Conservation (phyloP, 2,888 invertebrate species). For the Protodeltote pygarga region DNA sequence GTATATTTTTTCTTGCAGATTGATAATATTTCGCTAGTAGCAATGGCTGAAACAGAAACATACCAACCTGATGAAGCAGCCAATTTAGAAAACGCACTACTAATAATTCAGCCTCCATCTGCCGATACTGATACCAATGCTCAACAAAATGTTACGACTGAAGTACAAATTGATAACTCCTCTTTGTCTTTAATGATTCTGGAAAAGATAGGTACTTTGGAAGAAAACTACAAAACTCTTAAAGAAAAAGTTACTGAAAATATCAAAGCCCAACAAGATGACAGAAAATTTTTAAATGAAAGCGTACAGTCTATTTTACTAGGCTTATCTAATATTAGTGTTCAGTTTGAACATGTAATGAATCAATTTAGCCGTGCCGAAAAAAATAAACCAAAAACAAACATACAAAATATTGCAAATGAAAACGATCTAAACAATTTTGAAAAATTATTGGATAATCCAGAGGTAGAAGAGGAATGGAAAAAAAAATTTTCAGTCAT, state of each 20-base stretch:
- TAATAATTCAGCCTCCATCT: constrained; percentile 15
- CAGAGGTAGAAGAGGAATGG: constrained; percentile 8
- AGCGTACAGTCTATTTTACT: constrained; percentile 23
- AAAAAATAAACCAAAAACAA: constrained; percentile 11
- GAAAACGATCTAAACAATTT: constrained; percentile 12
- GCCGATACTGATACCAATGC: constrained; percentile 13
- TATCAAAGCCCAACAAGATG: constrained; percentile 20
- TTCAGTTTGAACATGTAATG: constrained; percentile 20
- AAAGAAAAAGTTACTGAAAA: constrained; percentile 18
- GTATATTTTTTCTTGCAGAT: constrained; percentile 13
- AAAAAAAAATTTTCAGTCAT: constrained; percentile 1
- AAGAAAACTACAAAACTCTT: constrained; percentile 15
- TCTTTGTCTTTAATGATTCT: constrained; percentile 11
- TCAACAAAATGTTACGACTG: constrained; percentile 21
- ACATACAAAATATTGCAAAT: constrained; percentile 7
- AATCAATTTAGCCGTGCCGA: constrained; percentile 12
- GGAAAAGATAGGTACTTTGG: constrained; percentile 13
- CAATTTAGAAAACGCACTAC: constrained; percentile 14
- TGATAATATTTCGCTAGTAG: constrained; percentile 14
- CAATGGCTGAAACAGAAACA: constrained; percentile 2
- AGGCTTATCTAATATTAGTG: constrained; percentile 20
- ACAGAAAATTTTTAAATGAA: constrained; percentile 14
- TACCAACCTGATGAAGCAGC: constrained; percentile 5
- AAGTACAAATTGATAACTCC: constrained; percentile 15
- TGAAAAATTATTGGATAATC: constrained; percentile 11